Base-by-base conservation (phyloP, 2,888 invertebrate species). In the Drosophila suboccidentalis region DNA sequence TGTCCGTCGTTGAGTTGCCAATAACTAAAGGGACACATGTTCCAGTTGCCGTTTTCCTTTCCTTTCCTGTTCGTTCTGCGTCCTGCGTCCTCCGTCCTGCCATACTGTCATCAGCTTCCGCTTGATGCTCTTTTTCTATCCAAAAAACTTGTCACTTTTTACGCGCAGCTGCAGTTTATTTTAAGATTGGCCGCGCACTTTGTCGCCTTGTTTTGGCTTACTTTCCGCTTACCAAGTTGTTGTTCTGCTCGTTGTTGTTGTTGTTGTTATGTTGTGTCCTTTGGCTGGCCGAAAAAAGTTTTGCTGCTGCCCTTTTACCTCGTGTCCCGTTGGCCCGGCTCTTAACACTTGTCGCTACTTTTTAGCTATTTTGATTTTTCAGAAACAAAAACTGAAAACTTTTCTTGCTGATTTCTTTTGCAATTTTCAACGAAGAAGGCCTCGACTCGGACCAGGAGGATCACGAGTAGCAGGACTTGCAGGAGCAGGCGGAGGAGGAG, bases 91-190 rank as follows among this genome's bases (percentile, higher is more conserved):
- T 39, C n/a, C 8, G 55, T 46, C 51, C 59, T 47, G 50, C n/a
- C 22, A 15, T 43, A 19, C 44, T 22, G 53, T 53, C 41, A 17
- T 11, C 54, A 39, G 38, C 49, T 53, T 38, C 38, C 41, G 47
- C 44, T 62, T 46, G 36, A 58, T 58, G 47, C 60, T 75, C 47
- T 65, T 79, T 55, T 62, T 67, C 58, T 38, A 57, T 61, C 58
- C 57, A 80, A 88, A 87, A 85, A 85, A 85, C 90, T 85, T 85
- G 84, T 85, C 84, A 88, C 89, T 85, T 90, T 89, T 89, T 82
- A 90, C 84, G 89, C 84, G 89, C 84, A 85, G 84, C 84, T 85
- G 84, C 90, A 85, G 84, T 89, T 85, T 85, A 90, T 85, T 85
- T 85, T 89, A 88, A 84, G 90, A 84, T 84, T 90, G 84, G 90